A percentile compares a stretch with the other conserved stretches of the same genome.
Evolutionary conservation across 2,888 invertebrate genomes (phyloP).

Genomic region (Perizoma affinitatum): DNA sequence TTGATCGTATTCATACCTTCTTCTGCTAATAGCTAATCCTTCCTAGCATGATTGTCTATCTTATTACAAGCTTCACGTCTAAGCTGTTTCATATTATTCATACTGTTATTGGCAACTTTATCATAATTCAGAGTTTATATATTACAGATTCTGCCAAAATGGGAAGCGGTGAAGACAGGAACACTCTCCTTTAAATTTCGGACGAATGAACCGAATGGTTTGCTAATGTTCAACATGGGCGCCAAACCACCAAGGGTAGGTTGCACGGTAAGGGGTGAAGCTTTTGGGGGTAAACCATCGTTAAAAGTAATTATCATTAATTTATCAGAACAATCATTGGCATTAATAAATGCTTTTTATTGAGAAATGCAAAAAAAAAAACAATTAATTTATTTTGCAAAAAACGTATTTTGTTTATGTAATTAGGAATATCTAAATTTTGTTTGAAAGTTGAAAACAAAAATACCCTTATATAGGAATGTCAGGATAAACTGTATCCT

Average conservation of each 20-base stretch:
- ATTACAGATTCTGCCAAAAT: slow-evolving; percentile 92
- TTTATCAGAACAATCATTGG: slow-evolving; percentile 30
- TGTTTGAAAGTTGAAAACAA: too few species aligned
- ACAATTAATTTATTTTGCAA: not conserved
- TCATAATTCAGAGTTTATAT: slow-evolving; percentile 33
- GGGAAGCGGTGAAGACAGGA: slow-evolving; percentile 95
- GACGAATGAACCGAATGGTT: slow-evolving; percentile 97
- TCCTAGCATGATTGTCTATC: slow-evolving; percentile 32
- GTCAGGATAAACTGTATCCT: too few species aligned
- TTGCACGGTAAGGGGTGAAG: slow-evolving; percentile 85
- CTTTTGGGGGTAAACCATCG: slow-evolving; percentile 72
- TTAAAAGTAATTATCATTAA: slow-evolving; percentile 39
- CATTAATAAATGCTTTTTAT: slow-evolving; percentile 32
- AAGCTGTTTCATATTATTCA: slow-evolving; percentile 16
- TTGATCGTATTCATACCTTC: slow-evolving; percentile 15
- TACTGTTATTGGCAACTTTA: not conserved
- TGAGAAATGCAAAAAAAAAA: slow-evolving; percentile 33
- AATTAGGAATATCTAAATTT: too few species aligned
- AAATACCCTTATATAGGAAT: too few species aligned
- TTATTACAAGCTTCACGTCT: slow-evolving; percentile 26
- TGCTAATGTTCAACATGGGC: slow-evolving; percentile 96
- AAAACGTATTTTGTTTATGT: not conserved
- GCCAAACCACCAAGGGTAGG: slow-evolving; percentile 90
- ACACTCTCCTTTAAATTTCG: slow-evolving; percentile 97
- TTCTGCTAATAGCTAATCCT: slow-evolving; percentile 27